Evolutionary conservation across 2,888 invertebrate species (phyloP).

Genomic region (Plagodis pulveraria): DNA sequence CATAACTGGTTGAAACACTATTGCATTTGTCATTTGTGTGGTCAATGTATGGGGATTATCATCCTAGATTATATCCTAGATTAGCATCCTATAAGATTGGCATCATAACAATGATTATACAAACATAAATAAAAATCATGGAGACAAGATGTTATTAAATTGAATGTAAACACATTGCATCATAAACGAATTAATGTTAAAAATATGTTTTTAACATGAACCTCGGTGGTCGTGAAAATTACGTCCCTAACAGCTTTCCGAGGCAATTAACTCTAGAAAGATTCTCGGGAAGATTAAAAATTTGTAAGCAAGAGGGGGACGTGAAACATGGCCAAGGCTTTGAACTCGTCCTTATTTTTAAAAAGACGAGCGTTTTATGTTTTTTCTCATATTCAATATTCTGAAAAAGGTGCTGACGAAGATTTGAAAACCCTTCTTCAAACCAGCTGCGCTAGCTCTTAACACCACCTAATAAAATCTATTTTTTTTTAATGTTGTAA

Average conservation of each 20-base stretch:
- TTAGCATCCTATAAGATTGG: no score
- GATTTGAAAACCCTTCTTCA: no score
- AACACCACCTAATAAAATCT: no score
- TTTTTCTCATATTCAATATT: constrained; percentile 3
- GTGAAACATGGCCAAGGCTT: constrained; percentile 11
- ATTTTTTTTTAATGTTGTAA: no score
- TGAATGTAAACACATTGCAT: constrained; percentile 23
- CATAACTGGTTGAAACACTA: no score
- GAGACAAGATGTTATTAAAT: constrained; percentile 9
- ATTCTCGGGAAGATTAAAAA: constrained; percentile 29
- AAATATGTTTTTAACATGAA: constrained; percentile 23
- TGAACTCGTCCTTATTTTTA: constrained; percentile 13
- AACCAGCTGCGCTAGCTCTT: no score
- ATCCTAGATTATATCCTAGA: no score
- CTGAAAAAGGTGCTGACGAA: no score
- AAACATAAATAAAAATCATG: not conserved
- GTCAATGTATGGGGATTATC: no score
- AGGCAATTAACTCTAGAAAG: constrained; percentile 31
- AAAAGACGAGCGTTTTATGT: not conserved
- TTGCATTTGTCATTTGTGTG: no score
- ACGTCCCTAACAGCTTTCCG: constrained; percentile 23
- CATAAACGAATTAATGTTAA: constrained; percentile 19
- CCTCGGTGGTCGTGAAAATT: constrained; percentile 17
- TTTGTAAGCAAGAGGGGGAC: constrained; percentile 30
- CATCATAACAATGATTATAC: no score